phyloP scores from a whole-genome alignment of 2,113 vertebrate species.

The Hydropotes inermis region DNA sequence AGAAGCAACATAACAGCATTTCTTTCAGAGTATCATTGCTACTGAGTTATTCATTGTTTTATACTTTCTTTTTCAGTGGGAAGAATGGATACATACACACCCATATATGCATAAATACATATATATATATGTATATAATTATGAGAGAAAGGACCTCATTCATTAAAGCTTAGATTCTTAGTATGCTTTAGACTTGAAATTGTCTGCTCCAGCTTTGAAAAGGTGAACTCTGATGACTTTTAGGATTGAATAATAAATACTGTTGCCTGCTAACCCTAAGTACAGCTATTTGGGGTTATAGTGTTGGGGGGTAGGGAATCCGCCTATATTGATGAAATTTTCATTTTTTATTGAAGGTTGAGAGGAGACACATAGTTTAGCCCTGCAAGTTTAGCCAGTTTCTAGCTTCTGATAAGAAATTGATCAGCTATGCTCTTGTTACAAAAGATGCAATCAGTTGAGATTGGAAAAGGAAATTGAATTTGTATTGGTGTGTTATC shows the following conservation, averaged over 20 bases:
- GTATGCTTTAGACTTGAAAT: neutral
- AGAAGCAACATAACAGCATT: neutral
- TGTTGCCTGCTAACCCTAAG: neutral
- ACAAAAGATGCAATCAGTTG: conserved; percentile 57
- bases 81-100: neutral
- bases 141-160: conserved; percentile 14
- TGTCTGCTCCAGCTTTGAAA: neutral
- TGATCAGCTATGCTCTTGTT: conserved; percentile 73
- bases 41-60: neutral
- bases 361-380: conserved; percentile 69
- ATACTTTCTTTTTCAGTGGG: conserved; percentile 5
- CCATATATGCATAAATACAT: neutral
- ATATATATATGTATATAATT: neutral
- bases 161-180: conserved; percentile 37
- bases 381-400: conserved; percentile 70
- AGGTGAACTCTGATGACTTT: conserved; percentile 20
- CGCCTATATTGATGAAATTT: conserved; percentile 41
- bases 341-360: conserved; percentile 56
- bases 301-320: neutral
- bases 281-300: conserved; percentile 30
- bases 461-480: conserved; percentile 71
- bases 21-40: conserved; percentile 20
- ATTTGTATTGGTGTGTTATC: conserved; percentile 70
- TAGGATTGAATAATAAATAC: neutral
- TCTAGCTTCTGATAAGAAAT: conserved; percentile 76